Base-by-base conservation (phyloP, 1,140 invertebrate species). In the Drosophila busckii region DNA sequence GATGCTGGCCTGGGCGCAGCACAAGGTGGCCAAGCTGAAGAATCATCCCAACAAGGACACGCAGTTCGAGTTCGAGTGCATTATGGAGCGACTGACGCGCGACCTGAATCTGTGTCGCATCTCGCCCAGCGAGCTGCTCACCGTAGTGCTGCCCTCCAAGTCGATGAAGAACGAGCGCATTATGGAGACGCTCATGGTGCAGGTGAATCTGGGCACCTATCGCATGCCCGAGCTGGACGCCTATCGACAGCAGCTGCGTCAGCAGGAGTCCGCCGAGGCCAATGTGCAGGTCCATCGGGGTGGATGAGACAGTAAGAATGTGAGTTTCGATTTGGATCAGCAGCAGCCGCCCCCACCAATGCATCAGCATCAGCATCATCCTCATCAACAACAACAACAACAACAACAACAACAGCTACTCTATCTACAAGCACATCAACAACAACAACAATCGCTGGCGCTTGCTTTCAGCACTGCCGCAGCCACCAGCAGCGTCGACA, bases 111-210 rank as follows among this genome's bases (percentile, higher is more conserved):
- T 97, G 16, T 94, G 97, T 71, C 92, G 94, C 78, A 98, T 98
- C 83, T 94, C 96, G 42, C 96, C 96, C 3, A 95, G 96, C 76
- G 96, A 97, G 88, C 90, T 98, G 31, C 96, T 98, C 45, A 96
- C 95, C 89, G 93, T 96, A 63, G 96, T 98, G 25, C 88, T 97
- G 59, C 96, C 96, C 28, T 95, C 95, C 25, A 97, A 97, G 87
- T 95, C 96, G 8, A 96, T 97, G 62, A 96, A 94, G 78, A 96
- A 98, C 87, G 95, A 97, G 85, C 90, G 94, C 19, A 97, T 98
- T 55, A 90, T 98, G 53, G 95, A 97, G 87, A 98, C 96, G 0
- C 89, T 98, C 15, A 96, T 97, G 93, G 94, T 93, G 84, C 96
- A 98, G 89, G 95, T 96, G 20, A 96, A 96, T 86, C 93, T 95